These are phyloP conservation scores for Eolophus roseicapilla DNA, from an alignment of 2,113 vertebrate genomes.

Conservation along the genomic window DNA sequence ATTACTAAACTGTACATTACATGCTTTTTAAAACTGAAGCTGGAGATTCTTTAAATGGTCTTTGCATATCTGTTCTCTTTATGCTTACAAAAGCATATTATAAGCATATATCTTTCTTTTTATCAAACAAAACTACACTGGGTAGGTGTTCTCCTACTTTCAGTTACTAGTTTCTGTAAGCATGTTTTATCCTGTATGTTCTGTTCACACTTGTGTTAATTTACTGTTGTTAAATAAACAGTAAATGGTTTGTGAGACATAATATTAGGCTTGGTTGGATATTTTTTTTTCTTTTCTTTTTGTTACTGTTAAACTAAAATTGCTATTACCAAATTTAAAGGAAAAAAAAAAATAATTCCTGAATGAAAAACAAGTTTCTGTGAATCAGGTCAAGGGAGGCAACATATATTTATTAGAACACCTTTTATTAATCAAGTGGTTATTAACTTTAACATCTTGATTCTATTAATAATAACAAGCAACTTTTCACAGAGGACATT, in stretches of 20 bases:
- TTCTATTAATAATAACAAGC: neutral
- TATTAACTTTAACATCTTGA: neutral
- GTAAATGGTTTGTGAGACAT: neutral
- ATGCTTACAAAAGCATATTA: neutral
- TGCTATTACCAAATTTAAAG: neutral
- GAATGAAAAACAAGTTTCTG: neutral
- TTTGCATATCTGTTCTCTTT: neutral
- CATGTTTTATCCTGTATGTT: conserved; percentile 18
- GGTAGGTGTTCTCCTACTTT: neutral
- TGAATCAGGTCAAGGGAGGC: neutral
- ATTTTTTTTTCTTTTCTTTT: neutral
- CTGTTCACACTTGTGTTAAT: neutral
- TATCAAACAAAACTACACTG: neutral
- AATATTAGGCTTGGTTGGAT: neutral
- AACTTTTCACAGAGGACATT: neutral
- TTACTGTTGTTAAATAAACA: conserved; percentile 23
- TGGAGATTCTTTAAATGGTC: neutral
- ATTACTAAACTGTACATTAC: neutral
- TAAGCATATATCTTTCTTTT: neutral
- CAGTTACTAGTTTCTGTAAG: conserved; percentile 8
- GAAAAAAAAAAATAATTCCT: neutral
- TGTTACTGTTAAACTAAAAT: neutral
- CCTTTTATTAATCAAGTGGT: neutral
- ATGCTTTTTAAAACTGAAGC: neutral
- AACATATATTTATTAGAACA: neutral